A percentile compares a stretch with the other conserved stretches of the same genome.
Conservation (phyloP, 2,888 invertebrate genomes). For the Trichogramma evanescens region DNA sequence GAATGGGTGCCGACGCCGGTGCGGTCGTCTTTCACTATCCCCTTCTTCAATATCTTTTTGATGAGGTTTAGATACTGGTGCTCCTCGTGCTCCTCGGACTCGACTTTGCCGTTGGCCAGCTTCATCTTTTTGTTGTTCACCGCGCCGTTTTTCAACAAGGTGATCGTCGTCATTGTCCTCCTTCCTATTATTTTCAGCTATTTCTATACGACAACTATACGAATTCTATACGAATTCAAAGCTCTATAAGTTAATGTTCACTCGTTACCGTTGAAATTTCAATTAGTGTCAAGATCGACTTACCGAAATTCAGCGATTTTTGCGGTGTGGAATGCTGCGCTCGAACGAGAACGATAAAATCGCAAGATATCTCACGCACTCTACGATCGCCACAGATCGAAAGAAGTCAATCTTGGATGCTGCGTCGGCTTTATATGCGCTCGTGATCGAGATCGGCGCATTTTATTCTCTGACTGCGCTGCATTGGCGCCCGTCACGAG, state of each 20-base stretch:
- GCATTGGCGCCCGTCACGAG: not conserved
- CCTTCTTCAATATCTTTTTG: conserved; percentile 55
- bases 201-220: too few relatives aligned
- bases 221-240: too few relatives aligned
- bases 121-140: conserved; percentile 11
- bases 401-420: conserved; percentile 3
- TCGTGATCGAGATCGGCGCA: not conserved
- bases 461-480: too few relatives aligned
- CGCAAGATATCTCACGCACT: too few relatives aligned
- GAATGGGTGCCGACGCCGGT: conserved; percentile 89
- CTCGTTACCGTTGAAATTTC: too few relatives aligned
- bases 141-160: conserved; percentile 4
- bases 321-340: too few relatives aligned
- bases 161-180: too few relatives aligned
- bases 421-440: conserved; percentile 14
- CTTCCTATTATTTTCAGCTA: too few relatives aligned
- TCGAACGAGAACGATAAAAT: too few relatives aligned
- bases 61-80: conserved; percentile 68
- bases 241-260: too few relatives aligned
- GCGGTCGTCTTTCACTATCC: conserved; percentile 65
- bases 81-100: conserved; percentile 55
- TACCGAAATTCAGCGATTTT: too few relatives aligned
- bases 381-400: not conserved
- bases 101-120: conserved; percentile 9
- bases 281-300: too few relatives aligned